phyloP scores from a whole-genome alignment of 2,888 invertebrate genomes.

The Bembecia ichneumoniformis region DNA sequence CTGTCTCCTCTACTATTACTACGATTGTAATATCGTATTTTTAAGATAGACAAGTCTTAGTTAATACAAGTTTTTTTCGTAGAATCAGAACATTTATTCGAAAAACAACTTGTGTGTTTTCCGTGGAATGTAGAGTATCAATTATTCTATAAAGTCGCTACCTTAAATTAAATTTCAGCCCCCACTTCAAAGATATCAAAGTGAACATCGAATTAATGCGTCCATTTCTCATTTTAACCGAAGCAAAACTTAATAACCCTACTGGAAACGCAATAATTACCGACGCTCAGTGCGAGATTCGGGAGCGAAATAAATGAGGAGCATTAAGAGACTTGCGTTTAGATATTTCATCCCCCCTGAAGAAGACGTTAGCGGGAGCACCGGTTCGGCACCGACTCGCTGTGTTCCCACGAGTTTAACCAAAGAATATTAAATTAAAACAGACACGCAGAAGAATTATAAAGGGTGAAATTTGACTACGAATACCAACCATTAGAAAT shows the following conservation, averaged over 20 bases:
- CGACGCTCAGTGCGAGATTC: constrained; percentile 64
- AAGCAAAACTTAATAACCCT: constrained; percentile 69
- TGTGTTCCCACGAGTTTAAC: constrained; percentile 51
- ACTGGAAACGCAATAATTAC: constrained; percentile 70
- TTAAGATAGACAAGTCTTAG: too few species aligned
- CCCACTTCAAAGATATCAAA: constrained; percentile 56
- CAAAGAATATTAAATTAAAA: constrained; percentile 32
- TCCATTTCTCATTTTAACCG: constrained; percentile 68
- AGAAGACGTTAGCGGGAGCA: constrained; percentile 58
- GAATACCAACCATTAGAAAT: too few species aligned
- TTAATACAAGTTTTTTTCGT: too few species aligned
- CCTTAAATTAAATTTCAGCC: constrained; percentile 64
- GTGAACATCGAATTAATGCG: constrained; percentile 63
- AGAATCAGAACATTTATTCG: background rate
- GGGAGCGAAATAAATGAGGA: constrained; percentile 65
- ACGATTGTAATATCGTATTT: too few species aligned
- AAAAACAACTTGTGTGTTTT: background rate
- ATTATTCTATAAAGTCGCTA: constrained; percentile 52
- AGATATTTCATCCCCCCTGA: constrained; percentile 68
- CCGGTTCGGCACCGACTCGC: constrained; percentile 33
- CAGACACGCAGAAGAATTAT: too few species aligned
- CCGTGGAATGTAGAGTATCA: constrained; percentile 42
- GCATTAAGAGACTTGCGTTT: constrained; percentile 67
- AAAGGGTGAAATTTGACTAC: too few species aligned
- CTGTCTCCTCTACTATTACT: too few species aligned